Conservation (phyloP, 2,113 vertebrate genomes). For the Crotalus horridus region DNA sequence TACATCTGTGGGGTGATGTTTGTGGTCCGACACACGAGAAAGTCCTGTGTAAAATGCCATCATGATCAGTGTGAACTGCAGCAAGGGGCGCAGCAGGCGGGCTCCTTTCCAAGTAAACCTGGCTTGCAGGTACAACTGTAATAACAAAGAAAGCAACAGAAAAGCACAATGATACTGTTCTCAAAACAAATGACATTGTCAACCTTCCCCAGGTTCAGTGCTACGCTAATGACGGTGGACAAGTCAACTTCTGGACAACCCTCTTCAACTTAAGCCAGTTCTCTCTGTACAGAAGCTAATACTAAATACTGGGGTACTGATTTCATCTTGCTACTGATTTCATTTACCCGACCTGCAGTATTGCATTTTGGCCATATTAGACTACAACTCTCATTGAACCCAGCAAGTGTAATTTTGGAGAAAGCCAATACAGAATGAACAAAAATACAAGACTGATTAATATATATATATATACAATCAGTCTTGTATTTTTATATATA, state of each 20-base stretch:
- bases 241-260: slow-evolving; percentile 98
- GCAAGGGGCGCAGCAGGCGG: slow-evolving; percentile 88
- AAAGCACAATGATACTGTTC: neutral
- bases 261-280: slow-evolving; percentile 92
- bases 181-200: slow-evolving; percentile 57
- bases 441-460: neutral
- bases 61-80: slow-evolving; percentile 97
- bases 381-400: neutral
- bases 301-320: slow-evolving; percentile 93
- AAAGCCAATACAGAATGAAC: neutral
- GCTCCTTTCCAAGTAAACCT: slow-evolving; percentile 93
- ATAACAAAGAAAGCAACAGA: neutral
- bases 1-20: slow-evolving; percentile 91
- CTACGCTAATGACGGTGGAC: slow-evolving; percentile 91
- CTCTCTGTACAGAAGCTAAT: slow-evolving; percentile 93
- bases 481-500: too few relatives aligned
- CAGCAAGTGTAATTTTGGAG: neutral
- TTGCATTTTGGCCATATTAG: neutral
- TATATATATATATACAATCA: neutral
- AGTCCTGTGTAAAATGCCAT: slow-evolving; percentile 96
- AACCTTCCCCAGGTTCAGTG: slow-evolving; percentile 90
- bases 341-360: too few relatives aligned
- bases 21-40: slow-evolving; percentile 91
- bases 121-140: slow-evolving; percentile 93
- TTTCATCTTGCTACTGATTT: slow-evolving; percentile 80